phyloP scores from a whole-genome alignment of 2,113 vertebrate species.

The Psammodynastes pulverulentus region DNA sequence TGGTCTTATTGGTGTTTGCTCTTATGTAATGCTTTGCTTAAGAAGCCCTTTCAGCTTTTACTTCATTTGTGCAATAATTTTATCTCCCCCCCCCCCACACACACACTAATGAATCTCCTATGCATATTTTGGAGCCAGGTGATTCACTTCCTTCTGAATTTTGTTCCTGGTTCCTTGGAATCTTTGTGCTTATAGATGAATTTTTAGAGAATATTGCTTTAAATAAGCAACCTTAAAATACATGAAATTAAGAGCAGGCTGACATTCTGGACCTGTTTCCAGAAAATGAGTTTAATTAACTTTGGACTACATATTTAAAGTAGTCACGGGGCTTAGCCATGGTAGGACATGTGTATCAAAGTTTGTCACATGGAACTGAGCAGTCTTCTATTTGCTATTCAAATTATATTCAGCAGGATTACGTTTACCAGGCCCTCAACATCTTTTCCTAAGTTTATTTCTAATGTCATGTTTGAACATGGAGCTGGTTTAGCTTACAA shows the following conservation, averaged over 20 bases:
- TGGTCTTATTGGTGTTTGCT: too few relatives aligned
- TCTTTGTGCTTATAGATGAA: background rate
- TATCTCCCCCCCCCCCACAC: rapidly evolving
- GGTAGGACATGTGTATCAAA: background rate
- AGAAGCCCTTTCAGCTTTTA: background rate
- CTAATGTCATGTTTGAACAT: background rate
- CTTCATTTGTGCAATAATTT: background rate
- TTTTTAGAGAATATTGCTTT: background rate
- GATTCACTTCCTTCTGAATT: background rate
- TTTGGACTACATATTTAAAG: constrained; percentile 5
- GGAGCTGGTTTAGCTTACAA: background rate
- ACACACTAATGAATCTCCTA: background rate
- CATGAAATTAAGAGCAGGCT: background rate
- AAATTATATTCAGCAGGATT: background rate
- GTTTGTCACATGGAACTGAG: background rate
- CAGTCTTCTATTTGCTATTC: background rate
- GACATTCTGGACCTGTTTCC: background rate
- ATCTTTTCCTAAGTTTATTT: background rate
- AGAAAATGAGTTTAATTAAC: background rate
- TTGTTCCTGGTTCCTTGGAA: background rate
- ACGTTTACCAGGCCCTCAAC: background rate
- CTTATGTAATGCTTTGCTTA: background rate
- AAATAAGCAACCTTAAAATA: background rate
- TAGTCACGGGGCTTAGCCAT: background rate
- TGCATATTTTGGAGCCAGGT: background rate